Evolutionary conservation across 2,888 invertebrate genomes (phyloP), one percentile per base, ranked within the genome.

Genomic region (Agrotis ipsilon): DNA sequence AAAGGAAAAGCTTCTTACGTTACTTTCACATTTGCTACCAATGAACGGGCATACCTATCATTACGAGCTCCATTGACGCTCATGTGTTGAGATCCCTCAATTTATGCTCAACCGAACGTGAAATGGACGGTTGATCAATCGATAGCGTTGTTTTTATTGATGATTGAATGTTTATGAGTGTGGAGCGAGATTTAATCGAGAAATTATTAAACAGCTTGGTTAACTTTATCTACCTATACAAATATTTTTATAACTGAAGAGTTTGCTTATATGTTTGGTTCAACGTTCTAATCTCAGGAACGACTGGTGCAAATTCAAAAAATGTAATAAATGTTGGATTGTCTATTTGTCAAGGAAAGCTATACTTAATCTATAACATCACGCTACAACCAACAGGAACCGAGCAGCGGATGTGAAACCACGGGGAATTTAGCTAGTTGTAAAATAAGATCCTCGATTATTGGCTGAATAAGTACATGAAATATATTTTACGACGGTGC

Each of bases 11-110:
- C 80, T 80, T 39, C 72, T 80, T 80, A 77, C 72, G 72, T 78
- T 72, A 89, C 88, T 88, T 89, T 88, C 89, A 78, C 87, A 65
- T 21, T 64, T 1, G 58, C 55, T 76, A 78, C 78, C 54, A 72
- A 65, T 67, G 66, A 70, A 69, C 75, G 74, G 75, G 76, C 61
- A 49, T 54, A 72, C 75, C 78, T 72, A 60, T 68, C 68, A 81
- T 87, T 86, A 84, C 73, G 61, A 72, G 75, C 66, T 81, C 71
- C 80, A 84, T 83, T 71, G 80, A 66, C 13, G 80, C 54, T 72
- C 64, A 49, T 68, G 66, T 72, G 66, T 67, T 63, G 24, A 69
- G 60, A 64, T 75, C 72, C 65, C 65, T 67, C 66, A 81, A 66
- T 72, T 72, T 61, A 70, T 63, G 81, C 70, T 68, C 71, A 76